Conservation (phyloP, 2,888 invertebrate species). For the Nomada flava region DNA sequence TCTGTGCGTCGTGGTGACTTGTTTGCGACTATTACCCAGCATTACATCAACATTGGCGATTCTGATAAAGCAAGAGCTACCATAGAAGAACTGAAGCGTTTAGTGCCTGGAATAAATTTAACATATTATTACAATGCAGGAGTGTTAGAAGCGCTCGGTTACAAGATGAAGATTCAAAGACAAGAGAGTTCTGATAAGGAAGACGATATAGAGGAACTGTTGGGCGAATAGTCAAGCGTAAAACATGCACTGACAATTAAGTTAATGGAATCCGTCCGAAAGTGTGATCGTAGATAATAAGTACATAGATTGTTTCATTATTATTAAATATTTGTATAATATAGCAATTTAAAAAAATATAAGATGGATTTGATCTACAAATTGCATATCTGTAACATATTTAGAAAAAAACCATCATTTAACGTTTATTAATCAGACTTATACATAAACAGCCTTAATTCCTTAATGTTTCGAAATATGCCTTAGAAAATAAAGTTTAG, state of each 20-base stretch:
- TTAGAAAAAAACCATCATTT: constrained; percentile 65
- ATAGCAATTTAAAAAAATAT: neutral
- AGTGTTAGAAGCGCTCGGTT: constrained; percentile 80
- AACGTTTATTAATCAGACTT: constrained; percentile 72
- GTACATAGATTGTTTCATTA: neutral
- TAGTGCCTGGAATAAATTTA: constrained; percentile 81
- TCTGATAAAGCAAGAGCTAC: constrained; percentile 79
- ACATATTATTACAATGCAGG: constrained; percentile 80
- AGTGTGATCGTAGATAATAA: constrained; percentile 58
- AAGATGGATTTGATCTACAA: neutral
- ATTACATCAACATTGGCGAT: constrained; percentile 80
- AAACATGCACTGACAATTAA: constrained; percentile 1
- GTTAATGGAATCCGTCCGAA: constrained; percentile 66
- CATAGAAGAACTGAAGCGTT: constrained; percentile 80
- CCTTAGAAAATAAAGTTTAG: constrained; percentile 24
- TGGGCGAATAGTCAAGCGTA: constrained; percentile 76
- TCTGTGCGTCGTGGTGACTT: constrained; percentile 82
- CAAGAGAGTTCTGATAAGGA: constrained; percentile 80
- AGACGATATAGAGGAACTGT: constrained; percentile 81
- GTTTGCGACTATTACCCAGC: constrained; percentile 81
- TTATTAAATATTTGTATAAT: constrained; percentile 30
- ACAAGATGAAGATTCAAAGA: constrained; percentile 76
- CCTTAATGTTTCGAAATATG: constrained; percentile 33
- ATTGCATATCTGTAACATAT: neutral
- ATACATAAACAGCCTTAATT: constrained; percentile 66